Conservation (phyloP, 2,888 invertebrate genomes). For the Cyaniris semiargus region DNA sequence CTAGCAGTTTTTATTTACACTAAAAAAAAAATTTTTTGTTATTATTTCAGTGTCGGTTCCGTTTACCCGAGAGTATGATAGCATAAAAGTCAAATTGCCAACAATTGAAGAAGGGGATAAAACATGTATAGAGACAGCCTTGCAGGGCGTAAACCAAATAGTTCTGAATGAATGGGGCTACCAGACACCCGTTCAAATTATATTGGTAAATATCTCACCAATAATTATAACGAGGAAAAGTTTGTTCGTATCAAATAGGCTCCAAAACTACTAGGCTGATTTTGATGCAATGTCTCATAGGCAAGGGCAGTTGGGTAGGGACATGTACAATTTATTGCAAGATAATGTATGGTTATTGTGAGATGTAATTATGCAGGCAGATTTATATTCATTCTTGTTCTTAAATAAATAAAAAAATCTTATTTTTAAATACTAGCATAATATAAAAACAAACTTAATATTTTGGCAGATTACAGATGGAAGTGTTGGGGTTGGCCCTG, state of each 20-base stretch:
- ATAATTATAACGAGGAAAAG: neutral
- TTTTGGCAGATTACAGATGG: slow-evolving; percentile 68
- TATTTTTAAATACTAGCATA: too few relatives aligned
- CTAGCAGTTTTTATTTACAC: neutral
- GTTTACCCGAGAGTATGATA: slow-evolving; percentile 94
- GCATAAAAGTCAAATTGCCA: slow-evolving; percentile 86
- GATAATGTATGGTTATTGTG: too few relatives aligned
- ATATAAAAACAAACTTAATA: neutral
- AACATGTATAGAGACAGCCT: slow-evolving; percentile 89
- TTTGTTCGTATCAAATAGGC: neutral
- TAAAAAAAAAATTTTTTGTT: neutral
- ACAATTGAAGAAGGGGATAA: slow-evolving; percentile 92
- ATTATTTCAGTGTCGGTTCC: slow-evolving; percentile 83
- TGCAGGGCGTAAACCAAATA: slow-evolving; percentile 89
- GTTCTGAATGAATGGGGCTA: slow-evolving; percentile 95
- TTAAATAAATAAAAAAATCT: too few relatives aligned
- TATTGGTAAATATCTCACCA: slow-evolving; percentile 55
- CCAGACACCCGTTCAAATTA: slow-evolving; percentile 88
- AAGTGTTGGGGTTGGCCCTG: slow-evolving; percentile 64
- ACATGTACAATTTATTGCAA: too few relatives aligned
- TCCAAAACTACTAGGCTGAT: too few relatives aligned
- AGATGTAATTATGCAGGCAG: too few relatives aligned
- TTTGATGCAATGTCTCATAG: too few relatives aligned
- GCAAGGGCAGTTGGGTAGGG: too few relatives aligned
- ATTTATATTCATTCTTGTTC: too few relatives aligned